A percentile compares a stretch with the other conserved stretches of the same genome.
phyloP scores from a whole-genome alignment of 1,140 invertebrate genomes.

The Metopolophium dirhodum region DNA sequence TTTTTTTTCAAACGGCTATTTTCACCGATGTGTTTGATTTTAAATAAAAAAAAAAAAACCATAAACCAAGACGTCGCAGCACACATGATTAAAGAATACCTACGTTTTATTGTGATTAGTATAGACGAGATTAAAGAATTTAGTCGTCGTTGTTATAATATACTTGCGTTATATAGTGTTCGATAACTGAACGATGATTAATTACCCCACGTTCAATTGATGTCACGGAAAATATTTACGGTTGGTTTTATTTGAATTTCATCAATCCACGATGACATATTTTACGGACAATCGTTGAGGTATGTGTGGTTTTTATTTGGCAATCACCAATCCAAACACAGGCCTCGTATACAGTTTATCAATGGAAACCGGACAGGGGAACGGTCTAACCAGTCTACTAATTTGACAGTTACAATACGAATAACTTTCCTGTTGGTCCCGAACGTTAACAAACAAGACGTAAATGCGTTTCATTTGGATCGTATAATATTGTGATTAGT shows the following conservation, averaged over 20 bases:
- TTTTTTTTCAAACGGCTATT: not conserved
- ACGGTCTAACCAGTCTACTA: constrained; percentile 28
- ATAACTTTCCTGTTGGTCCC: not conserved
- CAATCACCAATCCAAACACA: not conserved
- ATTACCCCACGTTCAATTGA: not conserved
- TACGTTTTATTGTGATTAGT: no score
- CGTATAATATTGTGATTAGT: not conserved
- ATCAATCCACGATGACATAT: constrained; percentile 1
- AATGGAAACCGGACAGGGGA: constrained; percentile 37
- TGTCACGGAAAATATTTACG: not conserved
- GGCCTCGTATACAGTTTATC: not conserved
- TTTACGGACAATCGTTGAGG: not conserved
- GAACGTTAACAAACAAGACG: not conserved
- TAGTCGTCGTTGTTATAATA: not conserved
- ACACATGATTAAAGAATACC: not conserved
- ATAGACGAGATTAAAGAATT: not conserved
- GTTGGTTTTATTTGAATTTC: constrained; percentile 19
- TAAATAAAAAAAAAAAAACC: not conserved
- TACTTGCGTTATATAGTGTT: not conserved
- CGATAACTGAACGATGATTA: not conserved
- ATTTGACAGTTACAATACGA: constrained; percentile 28
- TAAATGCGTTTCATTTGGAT: not conserved
- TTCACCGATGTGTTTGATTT: not conserved
- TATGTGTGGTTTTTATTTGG: not conserved
- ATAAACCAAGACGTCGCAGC: not conserved